A percentile compares a stretch with the other conserved stretches of the same genome.
Conservation (phyloP, 2,113 vertebrate species). For the Erinaceus europaeus region DNA sequence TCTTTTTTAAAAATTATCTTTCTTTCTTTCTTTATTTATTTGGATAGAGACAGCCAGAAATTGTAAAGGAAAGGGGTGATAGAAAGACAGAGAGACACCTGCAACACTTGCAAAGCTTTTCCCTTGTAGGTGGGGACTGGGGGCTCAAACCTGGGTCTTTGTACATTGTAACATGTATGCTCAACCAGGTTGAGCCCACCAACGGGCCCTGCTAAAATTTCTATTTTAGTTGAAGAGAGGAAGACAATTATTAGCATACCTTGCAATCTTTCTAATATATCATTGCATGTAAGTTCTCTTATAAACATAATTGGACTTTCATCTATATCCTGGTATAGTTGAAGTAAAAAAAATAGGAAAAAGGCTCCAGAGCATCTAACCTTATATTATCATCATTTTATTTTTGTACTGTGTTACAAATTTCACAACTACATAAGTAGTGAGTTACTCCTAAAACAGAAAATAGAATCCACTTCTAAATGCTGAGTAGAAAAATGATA, state of each 20-base stretch:
- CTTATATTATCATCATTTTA: neutral
- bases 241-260: neutral
- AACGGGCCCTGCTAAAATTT: no score
- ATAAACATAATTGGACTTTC: neutral
- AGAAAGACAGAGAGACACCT: no score
- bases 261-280: neutral
- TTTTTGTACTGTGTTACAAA: no score
- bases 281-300: neutral
- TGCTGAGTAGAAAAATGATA: neutral
- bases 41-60: no score
- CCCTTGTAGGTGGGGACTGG: no score
- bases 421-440: neutral
- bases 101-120: no score
- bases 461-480: neutral
- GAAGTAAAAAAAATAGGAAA: neutral
- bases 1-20: no score
- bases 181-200: no score
- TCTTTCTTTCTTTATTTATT: no score
- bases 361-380: neutral
- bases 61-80: no score
- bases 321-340: neutral
- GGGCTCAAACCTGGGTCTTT: no score
- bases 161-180: no score
- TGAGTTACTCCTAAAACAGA: neutral
- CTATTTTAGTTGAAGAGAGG: neutral